Evolutionary conservation across 2,113 vertebrate genomes (phyloP), one percentile per base, ranked within the genome.

Genomic region (Dermatemys mawii): DNA sequence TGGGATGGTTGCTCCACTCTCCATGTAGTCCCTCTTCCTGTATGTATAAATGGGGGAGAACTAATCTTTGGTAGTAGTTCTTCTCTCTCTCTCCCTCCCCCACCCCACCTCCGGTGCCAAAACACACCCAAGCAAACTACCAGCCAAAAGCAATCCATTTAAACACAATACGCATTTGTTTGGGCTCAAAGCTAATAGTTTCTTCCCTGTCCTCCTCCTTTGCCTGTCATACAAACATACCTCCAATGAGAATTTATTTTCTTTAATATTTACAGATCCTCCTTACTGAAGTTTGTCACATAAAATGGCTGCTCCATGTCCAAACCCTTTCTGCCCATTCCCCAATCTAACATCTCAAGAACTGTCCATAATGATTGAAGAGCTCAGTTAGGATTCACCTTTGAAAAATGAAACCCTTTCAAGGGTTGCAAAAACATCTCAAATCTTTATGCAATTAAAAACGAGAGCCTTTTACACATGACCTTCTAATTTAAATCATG

Each of bases 401-500:
- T 86, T 88, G 89, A 80, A 90, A 4, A 54, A 4, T 21, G 4
- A 82, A 93, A 91, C 80, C 8, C 3, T 87, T 93, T 94, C 35
- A 76, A 75, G 51, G 87, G 22, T 79, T 93, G 55, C 5, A 82
- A 83, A 92, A 96, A 22, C 11, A 81, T 86, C 67, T 93, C 54
- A 95, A 84, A 87, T 70, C 38, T 88, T 26, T 50, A 12, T 76
- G 78, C 1, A 0, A 35, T 90, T 97, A 46, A 90, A 92, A 81
- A 16, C 63, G 57, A 49, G 35, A 94, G 41, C 83, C 54, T 50
- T 27, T 57, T 92, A 73, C 86, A 89, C 22, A 5, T 46, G 75
- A 85, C 85, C 76, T 85, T 79, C 84, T 90, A 14, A 86, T 90
- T 87, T 93, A 78, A 96, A 95, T 93, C 82, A 95, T 76, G 76